Base-by-base conservation (phyloP, 2,113 vertebrate genomes). In the Lasiurus borealis region DNA sequence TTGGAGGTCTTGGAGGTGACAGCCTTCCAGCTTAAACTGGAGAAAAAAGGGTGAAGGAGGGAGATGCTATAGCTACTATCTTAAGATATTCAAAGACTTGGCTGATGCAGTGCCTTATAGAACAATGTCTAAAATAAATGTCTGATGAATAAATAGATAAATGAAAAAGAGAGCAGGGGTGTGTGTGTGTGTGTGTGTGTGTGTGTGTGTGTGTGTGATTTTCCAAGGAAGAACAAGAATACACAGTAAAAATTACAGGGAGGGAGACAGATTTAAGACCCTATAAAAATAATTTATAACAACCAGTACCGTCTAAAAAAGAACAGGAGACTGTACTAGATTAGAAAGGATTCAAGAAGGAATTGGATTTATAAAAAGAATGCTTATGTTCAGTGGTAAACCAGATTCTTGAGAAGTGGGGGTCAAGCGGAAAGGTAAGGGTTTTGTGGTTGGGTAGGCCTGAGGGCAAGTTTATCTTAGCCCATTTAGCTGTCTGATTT, bases 211-310 rank as follows among this genome's bases (percentile, higher is more conserved):
- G 2, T 73, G n/a, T 44, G 34, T 6, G 29, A 27, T 19, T 68
- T 88, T 94, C 21, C 48, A 76, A 16, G 31, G 64, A 86, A 57
- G 68, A 59, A 69, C 25, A 81, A 66, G 46, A 88, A 48, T 34
- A n/a, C 8, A 34, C 23, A 25, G 34, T 77, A 71, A 85, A 93
- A 62, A 80, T 52, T 66, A 88, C 15, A 91, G 62, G 62, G n/a
- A 86, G 18, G 19, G 48, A 87, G 40, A 66, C 18, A 91, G 73
- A 90, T 84, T 82, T 71, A 72, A 94, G 80, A 85, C 5, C 44
- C 73, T 27, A n/a, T 75, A 71, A 73, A 77, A 76, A 27, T 27
- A 44, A 71, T 69, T 27, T 64, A 34, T 48, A 57, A 85, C 13
- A 48, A 36, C 5, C 82, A 48, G 16, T 31, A 31, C 69, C 62